A percentile compares a stretch with the other conserved stretches of the same genome.
These are phyloP conservation scores for Pipa parva DNA, from an alignment of 2,113 vertebrate species.

Conservation along the genomic window DNA sequence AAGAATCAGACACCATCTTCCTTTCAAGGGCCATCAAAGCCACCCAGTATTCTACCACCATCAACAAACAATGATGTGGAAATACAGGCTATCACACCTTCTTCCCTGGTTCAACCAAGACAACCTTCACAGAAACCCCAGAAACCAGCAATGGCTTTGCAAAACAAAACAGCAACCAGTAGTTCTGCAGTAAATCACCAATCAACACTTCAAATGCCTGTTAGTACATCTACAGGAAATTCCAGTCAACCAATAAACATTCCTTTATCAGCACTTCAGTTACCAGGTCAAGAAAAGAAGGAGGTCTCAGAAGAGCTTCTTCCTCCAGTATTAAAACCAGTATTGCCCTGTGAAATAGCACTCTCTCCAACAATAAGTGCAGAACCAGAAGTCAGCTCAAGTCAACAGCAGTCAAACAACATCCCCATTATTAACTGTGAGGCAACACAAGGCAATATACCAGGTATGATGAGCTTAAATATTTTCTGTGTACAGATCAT, in stretches of 20 bases:
- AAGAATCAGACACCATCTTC: conserved; percentile 59
- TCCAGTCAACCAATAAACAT: conserved; percentile 68
- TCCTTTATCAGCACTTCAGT: conserved; percentile 66
- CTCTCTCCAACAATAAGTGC: conserved; percentile 60
- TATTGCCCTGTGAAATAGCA: conserved; percentile 53
- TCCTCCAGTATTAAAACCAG: conserved; percentile 51
- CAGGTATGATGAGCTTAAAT: conserved; percentile 65
- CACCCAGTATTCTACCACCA: conserved; percentile 45
- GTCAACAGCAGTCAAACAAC: conserved; percentile 59
- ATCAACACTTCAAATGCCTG: conserved; percentile 57
- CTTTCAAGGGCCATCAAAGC: conserved; percentile 53
- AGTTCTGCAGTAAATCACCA: conserved; percentile 48
- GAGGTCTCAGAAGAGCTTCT: conserved; percentile 59
- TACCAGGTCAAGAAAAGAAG: conserved; percentile 68
- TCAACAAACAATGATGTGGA: conserved; percentile 56
- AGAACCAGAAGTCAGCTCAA: conserved; percentile 77
- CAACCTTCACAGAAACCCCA: conserved; percentile 49
- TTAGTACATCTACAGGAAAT: conserved; percentile 64
- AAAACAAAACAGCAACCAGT: conserved; percentile 46
- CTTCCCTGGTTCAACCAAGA: conserved; percentile 49
- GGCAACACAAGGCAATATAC: conserved; percentile 57
- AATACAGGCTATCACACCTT: conserved; percentile 52
- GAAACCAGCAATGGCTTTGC: conserved; percentile 57
- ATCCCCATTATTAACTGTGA: conserved; percentile 55
- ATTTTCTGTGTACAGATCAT: not conserved